Base-by-base conservation (phyloP, 2,797 vertebrate species). In the Emydoidea blandingii region DNA sequence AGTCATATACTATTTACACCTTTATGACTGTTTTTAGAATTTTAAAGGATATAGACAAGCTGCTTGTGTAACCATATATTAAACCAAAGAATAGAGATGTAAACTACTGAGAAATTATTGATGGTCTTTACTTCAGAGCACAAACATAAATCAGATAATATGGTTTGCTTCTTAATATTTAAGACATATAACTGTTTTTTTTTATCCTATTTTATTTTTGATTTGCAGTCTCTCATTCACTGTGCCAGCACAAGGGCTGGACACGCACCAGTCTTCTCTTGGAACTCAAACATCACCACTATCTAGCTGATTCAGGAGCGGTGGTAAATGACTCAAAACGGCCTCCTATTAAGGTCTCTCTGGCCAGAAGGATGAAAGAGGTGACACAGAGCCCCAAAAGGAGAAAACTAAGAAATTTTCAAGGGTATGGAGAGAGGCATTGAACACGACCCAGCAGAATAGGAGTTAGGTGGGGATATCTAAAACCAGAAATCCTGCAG, bases 401-500 rank as follows among this genome's bases (percentile, higher is more conserved):
- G 18, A 72, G 87, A 47, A 56, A 15, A 52, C 29, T 23, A 25
- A 34, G 37, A 8, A 12, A 21, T 34, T 57, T 49, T 78, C 56
- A 78, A 59, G 54, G 59, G 56, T 83, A 41, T 68, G 65, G 31
- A 83, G 18, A 44, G 41, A 83, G 14, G 25, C 25, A 37, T 4
- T 18, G 56, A 79, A 86, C 4, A 47, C 16, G 53, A 25, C 12
- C 15, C 15, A 44, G 53, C 1, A 4, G 25, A 14, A 57, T 16
- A 3, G 44, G 27, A 2, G 12, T 49, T 74, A 37, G 74, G 80
- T 14, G 14, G 88, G 5, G 25, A 5, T 18, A 89, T 79, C 7
- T 6, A 49, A 87, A 8, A 50, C 1, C 27, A 50, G 68, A 19
- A 89, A 8, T 3, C 0, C 0, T 37, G 37, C 15, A 95, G 56